These are phyloP conservation scores for Callinectes sapidus DNA, from an alignment of 2,888 invertebrate species.

Conservation along the genomic window DNA sequence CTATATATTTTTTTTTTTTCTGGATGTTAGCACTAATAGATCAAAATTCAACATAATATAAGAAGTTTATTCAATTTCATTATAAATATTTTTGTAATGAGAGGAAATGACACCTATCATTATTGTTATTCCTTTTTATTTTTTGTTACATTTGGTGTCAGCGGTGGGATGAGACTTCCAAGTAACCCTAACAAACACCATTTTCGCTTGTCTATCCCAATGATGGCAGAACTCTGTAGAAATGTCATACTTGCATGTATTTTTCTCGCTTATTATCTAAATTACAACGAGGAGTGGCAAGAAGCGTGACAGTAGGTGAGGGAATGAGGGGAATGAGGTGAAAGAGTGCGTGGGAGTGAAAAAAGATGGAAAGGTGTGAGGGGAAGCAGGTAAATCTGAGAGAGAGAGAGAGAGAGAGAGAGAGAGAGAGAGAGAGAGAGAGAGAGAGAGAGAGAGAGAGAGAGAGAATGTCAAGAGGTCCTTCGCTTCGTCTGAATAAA, in stretches of 20 bases:
- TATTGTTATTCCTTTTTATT: too few relatives aligned
- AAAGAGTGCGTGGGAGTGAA: neutral
- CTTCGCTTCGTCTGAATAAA: neutral
- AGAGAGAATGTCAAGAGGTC: neutral
- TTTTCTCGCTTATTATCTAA: neutral
- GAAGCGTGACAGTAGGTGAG: neutral
- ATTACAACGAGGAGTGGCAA: neutral
- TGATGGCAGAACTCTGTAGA: neutral
- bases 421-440: neutral
- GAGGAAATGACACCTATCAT: too few relatives aligned
- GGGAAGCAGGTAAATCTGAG: neutral
- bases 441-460: neutral
- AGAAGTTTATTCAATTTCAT: too few relatives aligned
- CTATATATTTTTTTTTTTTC: too few relatives aligned
- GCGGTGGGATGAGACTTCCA: neutral
- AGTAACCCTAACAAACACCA: neutral
- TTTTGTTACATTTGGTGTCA: neutral
- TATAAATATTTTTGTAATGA: too few relatives aligned
- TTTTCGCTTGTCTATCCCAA: neutral
- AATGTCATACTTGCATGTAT: neutral
- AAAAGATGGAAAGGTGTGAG: neutral
- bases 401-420: neutral
- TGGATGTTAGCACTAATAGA: too few relatives aligned
- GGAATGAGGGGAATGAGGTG: neutral
- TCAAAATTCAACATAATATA: too few relatives aligned